Evolutionary conservation across 2,888 invertebrate species (phyloP), one percentile per base, ranked within the genome.

Genomic region (Griposia aprilina): DNA sequence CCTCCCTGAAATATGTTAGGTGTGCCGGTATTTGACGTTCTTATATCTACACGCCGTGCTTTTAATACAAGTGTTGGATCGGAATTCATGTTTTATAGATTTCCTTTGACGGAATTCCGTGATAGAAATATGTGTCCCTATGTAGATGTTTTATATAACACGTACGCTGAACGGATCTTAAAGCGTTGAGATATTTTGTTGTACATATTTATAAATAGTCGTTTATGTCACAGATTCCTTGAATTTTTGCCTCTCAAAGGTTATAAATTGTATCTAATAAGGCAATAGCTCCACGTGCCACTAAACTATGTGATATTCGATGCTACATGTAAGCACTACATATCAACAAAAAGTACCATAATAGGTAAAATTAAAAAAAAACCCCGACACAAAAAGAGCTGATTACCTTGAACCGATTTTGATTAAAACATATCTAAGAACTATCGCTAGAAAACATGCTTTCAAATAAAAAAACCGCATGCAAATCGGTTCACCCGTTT

Each of bases 1-100:
- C 83, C 85, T 74, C 85, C 83, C 88, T 94, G 93, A 95, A 94
- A 95, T 94, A 95, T 94, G 92, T 91, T 91, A 92, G 91, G 91
- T 89, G 90, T 82, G 85, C 91, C 80, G 86, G 85, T 86, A 87
- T 92, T 91, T 92, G 92, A 93, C 93, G 89, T 90, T 89, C 90
- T 91, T 91, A 91, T 90, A 90, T 89, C 83, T 86, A 85, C 72
- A 86, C 80, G 75, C 85, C 77, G 76, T 83, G 72, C 81, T 83
- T 81, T 79, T 80, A 81, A 81, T 83, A 82, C 71, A 79, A 87
- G 75, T 74, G 73, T 82, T 84, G 55, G 59, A 74, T 79, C 66
- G 69, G 67, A 69, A 74, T 82, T 73, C 63, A 66, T 72, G 74
- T 78, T 79, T 78, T 73, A 79, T 82, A 74, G 85, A 78, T 85